Conservation (phyloP, 2,797 vertebrate species). For the Sphenodon punctatus region DNA sequence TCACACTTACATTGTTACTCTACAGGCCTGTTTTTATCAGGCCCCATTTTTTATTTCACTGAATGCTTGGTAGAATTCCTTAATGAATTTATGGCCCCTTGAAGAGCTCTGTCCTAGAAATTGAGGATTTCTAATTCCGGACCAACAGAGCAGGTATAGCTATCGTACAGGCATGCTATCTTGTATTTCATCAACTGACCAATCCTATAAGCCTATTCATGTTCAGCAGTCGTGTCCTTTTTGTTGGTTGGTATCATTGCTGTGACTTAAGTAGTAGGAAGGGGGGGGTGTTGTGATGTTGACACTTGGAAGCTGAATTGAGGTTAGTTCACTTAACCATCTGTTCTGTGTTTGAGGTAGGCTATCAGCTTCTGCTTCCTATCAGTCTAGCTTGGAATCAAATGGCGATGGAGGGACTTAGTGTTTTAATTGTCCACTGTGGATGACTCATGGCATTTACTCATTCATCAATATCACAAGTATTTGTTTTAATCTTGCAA, state of each 20-base stretch:
- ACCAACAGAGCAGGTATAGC: neutral
- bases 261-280: neutral
- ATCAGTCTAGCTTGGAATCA: neutral
- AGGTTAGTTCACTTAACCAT: neutral
- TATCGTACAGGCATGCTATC: too few species aligned
- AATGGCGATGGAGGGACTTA: neutral
- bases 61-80: neutral
- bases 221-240: accelerated
- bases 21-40: too few species aligned
- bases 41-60: too few species aligned
- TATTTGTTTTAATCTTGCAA: neutral
- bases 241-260: neutral
- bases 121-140: neutral
- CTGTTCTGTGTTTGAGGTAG: too few species aligned
- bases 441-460: neutral
- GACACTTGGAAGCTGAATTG: neutral
- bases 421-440: neutral
- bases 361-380: neutral
- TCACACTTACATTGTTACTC: slow-evolving; percentile 10
- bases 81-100: neutral
- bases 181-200: neutral
- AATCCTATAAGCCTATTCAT: neutral
- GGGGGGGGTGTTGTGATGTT: neutral
- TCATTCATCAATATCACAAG: neutral
- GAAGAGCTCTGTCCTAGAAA: neutral